These are phyloP conservation scores for Ivindomyrus marchei DNA, from an alignment of 2,113 vertebrate species.

Conservation along the genomic window DNA sequence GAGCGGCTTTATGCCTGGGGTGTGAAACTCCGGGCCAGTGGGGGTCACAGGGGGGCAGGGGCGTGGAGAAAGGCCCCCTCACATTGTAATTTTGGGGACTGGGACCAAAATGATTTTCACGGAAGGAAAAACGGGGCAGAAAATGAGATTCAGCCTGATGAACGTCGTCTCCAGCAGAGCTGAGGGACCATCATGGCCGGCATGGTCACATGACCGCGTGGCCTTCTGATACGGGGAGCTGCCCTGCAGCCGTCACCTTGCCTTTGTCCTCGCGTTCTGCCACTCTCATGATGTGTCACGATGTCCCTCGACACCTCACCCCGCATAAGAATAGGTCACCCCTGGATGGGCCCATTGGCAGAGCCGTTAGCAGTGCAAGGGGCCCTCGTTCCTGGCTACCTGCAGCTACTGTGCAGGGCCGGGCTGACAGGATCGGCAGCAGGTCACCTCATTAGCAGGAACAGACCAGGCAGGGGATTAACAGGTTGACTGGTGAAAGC, in stretches of 20 bases:
- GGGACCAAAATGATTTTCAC: background rate
- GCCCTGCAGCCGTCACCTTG: background rate
- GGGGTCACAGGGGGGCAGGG: conserved; percentile 6
- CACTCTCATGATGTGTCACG: background rate
- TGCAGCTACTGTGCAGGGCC: background rate
- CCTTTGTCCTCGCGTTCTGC: background rate
- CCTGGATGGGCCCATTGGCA: conserved; percentile 12
- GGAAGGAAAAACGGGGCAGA: conserved; percentile 14
- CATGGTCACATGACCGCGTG: background rate
- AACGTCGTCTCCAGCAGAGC: background rate
- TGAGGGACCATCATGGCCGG: background rate
- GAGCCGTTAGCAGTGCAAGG: background rate
- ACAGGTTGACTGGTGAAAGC: background rate
- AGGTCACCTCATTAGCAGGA: background rate
- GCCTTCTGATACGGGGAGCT: background rate
- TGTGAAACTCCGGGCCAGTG: conserved; percentile 59
- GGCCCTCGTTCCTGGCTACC: background rate
- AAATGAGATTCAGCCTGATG: background rate
- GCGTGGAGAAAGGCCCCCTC: background rate
- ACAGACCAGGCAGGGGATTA: background rate
- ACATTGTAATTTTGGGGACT: background rate
- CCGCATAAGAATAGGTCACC: conserved; percentile 16
- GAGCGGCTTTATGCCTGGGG: conserved; percentile 68
- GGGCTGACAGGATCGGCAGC: background rate
- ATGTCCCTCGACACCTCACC: background rate